Evolutionary conservation across 2,113 vertebrate species (phyloP).

Genomic region (Syngnathus typhle): DNA sequence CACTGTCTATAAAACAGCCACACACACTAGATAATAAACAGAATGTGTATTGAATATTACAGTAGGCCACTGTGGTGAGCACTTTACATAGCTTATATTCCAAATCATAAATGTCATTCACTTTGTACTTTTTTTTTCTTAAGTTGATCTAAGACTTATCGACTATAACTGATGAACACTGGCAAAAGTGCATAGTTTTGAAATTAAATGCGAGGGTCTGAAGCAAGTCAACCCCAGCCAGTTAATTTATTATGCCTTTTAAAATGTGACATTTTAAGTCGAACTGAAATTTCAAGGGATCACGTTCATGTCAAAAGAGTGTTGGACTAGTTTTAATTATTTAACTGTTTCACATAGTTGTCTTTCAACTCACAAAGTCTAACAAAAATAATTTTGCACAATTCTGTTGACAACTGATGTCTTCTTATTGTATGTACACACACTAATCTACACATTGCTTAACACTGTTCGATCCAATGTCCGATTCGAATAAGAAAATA

Average conservation of each 20-base stretch:
- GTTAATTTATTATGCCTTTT: background rate
- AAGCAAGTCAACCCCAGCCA: background rate
- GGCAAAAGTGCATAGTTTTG: background rate
- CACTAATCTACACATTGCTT: background rate
- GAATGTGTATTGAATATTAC: conserved; percentile 18
- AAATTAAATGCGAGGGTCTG: background rate
- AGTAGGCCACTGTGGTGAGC: conserved; percentile 84
- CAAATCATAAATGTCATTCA: background rate
- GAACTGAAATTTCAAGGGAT: background rate
- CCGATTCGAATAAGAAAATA: background rate
- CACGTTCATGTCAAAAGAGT: background rate
- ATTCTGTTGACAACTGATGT: background rate
- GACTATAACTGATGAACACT: background rate
- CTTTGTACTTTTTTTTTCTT: no score
- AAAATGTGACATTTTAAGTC: background rate
- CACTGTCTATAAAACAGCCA: background rate
- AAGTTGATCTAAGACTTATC: no score
- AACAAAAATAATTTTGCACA: background rate
- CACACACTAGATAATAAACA: no score
- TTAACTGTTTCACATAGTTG: conserved; percentile 11
- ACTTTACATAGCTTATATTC: conserved; percentile 62
- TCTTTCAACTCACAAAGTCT: background rate
- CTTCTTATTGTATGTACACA: background rate
- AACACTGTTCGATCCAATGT: background rate
- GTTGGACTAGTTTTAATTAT: background rate